Evolutionary conservation across 2,888 invertebrate species (phyloP), one percentile per base, ranked within the genome.

Genomic region (Strigamia crassipes): DNA sequence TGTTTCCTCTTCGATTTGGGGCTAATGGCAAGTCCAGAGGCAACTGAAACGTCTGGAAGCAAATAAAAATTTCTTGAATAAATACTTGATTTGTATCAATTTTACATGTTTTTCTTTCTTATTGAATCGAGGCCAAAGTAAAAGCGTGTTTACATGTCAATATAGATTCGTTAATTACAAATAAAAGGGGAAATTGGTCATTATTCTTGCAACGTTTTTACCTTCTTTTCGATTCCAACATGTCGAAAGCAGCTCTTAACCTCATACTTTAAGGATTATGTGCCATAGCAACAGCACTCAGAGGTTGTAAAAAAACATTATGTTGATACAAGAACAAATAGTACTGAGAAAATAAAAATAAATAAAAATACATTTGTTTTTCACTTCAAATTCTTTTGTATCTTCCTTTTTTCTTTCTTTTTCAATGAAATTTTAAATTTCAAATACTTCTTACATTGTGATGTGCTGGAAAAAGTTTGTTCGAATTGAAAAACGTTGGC

Each of bases 1-100:
- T n/a, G 73, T 73, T 73, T 73, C 73, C 73, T 73, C 73, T 73
- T 73, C 73, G 73, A 73, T 73, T 73, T 73, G 73, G 73, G 73
- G 73, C 73, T 73, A 73, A 73, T 73, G 73, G 73, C 73, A 73
- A 73, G 73, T 73, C 73, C 73, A 73, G 73, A 73, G 73, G 73
- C 73, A 73, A 73, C 27, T 27, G 31, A 73, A 31, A 73, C 5
- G 31, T 27, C 73, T 73, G 12, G 27, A 27, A 73, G n/a, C 73
- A 73, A 73, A 73, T 73, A 73, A 73, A 73, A 73, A 73, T 73
- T 27, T 73, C 15, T 27, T 73, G 73, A 73, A 73, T 73, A 73
- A 66, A 66, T 73, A 73, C 73, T 73, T 73, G 73, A 73, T 73
- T 73, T 73, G 31, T 27, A 73, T 73, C 73, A 31, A 27, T 73